Evolutionary conservation across 2,113 vertebrate species (phyloP), one percentile per base, ranked within the genome.

Genomic region (Laticauda colubrina): DNA sequence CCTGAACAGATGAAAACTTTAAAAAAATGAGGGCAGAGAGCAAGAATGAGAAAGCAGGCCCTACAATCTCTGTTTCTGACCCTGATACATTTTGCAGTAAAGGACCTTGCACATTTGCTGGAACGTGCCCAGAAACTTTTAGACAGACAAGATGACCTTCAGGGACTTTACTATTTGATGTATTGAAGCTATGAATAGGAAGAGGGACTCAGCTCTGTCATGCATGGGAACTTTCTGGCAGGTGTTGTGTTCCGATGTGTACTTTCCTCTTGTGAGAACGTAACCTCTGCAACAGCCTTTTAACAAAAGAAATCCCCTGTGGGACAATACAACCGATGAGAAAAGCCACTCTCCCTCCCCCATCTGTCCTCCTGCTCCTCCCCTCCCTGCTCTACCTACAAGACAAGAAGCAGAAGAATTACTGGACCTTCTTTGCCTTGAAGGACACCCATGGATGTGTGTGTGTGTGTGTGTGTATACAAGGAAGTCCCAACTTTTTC

Each of bases 401-500:
- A 39, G 69, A 9, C 18, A 39, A 20, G 18, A 39, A 81, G 39
- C 34, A 8, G 75, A 81, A 81, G 18, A 81, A 39, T 15, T 29
- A 55, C 29, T 0, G 1, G 29, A n/a, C n/a, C 26, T 88, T n/a
- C 53, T 87, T 20, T 54, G 86, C 5, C 8, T 54, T 55, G 26
- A 24, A n/a, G 26, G 51, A 54, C 7, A 55, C n/a, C 51, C 18
- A 29, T 34, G 14, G 53, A 20, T n/a, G 15, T n/a, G 0, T 34
- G 51, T 48, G 85, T 51, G 2, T 24, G 34, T 43, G 43, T 43
- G 12, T 51, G 26, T 45, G 45, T 3, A 1, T 56, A 26, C 6
- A 20, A 61, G 18, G 26, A n/a, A 87, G 18, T 21, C 29, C 43
- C 39, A 57, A 29, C 15, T 55, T 91, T 93, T 91, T 95, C 91